phyloP scores from a whole-genome alignment of 2,113 vertebrate genomes.

The Blennius ocellaris region DNA sequence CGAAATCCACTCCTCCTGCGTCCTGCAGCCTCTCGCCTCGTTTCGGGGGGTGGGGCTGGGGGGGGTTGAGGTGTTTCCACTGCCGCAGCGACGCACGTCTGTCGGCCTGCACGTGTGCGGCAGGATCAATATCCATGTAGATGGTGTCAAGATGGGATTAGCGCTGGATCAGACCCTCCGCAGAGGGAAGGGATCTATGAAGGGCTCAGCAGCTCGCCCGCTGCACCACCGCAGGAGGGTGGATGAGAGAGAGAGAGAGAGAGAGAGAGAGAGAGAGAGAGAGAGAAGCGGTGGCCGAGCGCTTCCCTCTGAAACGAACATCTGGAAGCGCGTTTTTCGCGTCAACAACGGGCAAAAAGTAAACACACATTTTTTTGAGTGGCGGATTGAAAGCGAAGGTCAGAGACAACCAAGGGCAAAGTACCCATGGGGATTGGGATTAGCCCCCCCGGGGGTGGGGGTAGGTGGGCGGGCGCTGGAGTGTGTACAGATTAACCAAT shows the following conservation, averaged over 20 bases:
- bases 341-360: not conserved
- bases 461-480: constrained; percentile 24
- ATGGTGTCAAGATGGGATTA: constrained; percentile 73
- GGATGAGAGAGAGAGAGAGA: not conserved
- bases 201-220: constrained; percentile 39
- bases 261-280: not conserved
- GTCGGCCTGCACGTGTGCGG: not conserved
- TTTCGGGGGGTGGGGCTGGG: too few relatives aligned
- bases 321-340: not conserved
- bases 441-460: constrained; percentile 39
- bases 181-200: constrained; percentile 54
- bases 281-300: not conserved
- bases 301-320: not conserved
- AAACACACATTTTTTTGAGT: not conserved
- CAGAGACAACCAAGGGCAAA: constrained; percentile 39
- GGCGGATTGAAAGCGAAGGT: constrained; percentile 53
- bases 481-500: constrained; percentile 72
- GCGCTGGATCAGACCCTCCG: constrained; percentile 60
- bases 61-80: not conserved
- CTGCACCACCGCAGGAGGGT: constrained; percentile 24
- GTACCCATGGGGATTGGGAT: constrained; percentile 63
- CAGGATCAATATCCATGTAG: constrained; percentile 70
- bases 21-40: too few relatives aligned
- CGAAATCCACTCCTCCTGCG: too few relatives aligned
- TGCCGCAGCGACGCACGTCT: not conserved